These are phyloP conservation scores for Amblyornis subalaris DNA, from an alignment of 2,113 vertebrate genomes.

Conservation along the genomic window DNA sequence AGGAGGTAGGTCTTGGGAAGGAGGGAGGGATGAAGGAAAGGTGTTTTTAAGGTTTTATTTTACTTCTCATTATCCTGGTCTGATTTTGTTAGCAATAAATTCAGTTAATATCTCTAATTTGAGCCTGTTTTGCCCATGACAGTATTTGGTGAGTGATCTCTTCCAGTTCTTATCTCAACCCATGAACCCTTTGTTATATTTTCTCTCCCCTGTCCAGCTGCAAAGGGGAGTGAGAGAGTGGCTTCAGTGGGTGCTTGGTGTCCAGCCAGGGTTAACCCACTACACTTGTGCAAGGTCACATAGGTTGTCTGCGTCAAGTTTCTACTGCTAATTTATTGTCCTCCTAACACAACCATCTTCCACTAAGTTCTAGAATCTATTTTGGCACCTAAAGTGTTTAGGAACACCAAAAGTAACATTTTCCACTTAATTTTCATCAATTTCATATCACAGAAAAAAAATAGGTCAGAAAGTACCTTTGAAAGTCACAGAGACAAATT, in stretches of 20 bases:
- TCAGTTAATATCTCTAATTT: neutral
- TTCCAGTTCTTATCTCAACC: neutral
- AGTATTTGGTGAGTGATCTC: neutral
- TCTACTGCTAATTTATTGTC: neutral
- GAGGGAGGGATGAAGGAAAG: neutral
- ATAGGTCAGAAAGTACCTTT: neutral
- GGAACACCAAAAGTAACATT: neutral
- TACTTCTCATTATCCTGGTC: neutral
- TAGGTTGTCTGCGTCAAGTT: neutral
- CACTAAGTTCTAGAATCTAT: neutral
- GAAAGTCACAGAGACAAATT: neutral
- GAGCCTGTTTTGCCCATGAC: neutral
- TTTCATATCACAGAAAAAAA: neutral
- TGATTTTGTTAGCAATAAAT: neutral
- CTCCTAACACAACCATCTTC: neutral
- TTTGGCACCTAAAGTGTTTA: neutral
- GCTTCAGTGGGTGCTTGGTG: neutral
- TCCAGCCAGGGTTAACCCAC: neutral
- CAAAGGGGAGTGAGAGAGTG: neutral
- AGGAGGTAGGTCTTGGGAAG: neutral
- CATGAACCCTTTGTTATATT: neutral
- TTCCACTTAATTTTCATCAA: neutral
- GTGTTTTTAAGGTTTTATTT: neutral
- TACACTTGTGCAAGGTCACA: neutral
- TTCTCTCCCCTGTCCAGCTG: neutral